A percentile compares a stretch with the other conserved stretches of the same genome.
Evolutionary conservation across 2,888 invertebrate species (phyloP).

Genomic region (Allygus modestus): DNA sequence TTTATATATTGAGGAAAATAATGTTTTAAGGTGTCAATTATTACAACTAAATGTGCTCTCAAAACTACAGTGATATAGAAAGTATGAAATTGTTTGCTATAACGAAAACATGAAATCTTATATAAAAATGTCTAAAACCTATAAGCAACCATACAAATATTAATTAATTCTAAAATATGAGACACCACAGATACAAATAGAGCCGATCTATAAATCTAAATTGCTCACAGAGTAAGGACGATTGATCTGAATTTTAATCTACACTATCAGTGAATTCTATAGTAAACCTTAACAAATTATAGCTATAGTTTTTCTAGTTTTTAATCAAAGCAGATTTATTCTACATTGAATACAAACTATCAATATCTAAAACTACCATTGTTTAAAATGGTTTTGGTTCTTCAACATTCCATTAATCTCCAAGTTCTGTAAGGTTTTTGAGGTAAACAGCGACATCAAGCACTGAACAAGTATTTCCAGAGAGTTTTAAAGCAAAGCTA

Average conservation of each 20-base stretch:
- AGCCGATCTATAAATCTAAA: background rate
- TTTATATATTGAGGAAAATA: no score
- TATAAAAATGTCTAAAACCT: background rate
- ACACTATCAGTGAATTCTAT: background rate
- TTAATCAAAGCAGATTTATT: constrained; percentile 1
- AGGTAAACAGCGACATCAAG: background rate
- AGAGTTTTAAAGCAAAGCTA: constrained; percentile 7
- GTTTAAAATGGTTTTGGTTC: background rate
- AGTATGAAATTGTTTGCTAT: background rate
- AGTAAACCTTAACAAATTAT: background rate
- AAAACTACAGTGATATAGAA: background rate
- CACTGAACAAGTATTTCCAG: background rate
- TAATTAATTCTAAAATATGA: background rate
- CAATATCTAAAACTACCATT: background rate
- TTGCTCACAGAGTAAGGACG: background rate
- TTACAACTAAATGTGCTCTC: background rate
- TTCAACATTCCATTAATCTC: constrained; percentile 23
- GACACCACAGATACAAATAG: constrained; percentile 10
- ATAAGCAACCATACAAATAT: background rate
- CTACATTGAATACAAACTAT: background rate
- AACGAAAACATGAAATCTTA: background rate
- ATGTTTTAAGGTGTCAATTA: no score
- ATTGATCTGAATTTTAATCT: constrained; percentile 1
- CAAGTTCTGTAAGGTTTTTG: background rate
- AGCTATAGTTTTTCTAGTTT: background rate